Conservation (phyloP, 2,888 invertebrate species). For the Cabera pusaria region DNA sequence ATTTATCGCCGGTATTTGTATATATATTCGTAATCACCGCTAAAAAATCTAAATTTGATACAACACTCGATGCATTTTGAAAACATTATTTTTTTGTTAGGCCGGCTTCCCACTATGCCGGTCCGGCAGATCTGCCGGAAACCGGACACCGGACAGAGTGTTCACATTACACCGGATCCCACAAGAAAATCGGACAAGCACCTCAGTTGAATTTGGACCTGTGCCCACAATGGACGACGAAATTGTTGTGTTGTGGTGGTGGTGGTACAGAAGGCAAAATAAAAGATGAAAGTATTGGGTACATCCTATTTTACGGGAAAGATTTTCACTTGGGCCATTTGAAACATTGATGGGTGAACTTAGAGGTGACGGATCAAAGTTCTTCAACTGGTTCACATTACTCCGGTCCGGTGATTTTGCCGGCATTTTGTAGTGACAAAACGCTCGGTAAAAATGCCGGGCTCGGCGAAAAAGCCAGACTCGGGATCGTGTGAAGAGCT, state of each 20-base stretch:
- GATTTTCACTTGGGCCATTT: slow-evolving; percentile 36
- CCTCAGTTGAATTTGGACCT: background rate
- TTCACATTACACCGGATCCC: slow-evolving; percentile 5
- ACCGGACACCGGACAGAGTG: slow-evolving; percentile 37
- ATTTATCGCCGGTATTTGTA: too few relatives aligned
- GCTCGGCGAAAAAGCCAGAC: too few relatives aligned
- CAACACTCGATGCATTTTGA: too few relatives aligned
- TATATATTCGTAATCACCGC: too few relatives aligned
- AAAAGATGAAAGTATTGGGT: slow-evolving; percentile 23
- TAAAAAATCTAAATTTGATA: too few relatives aligned
- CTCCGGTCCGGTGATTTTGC: too few relatives aligned
- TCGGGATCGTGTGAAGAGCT: too few relatives aligned
- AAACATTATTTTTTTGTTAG: too few relatives aligned
- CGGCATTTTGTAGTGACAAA: too few relatives aligned
- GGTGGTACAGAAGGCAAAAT: slow-evolving; percentile 28
- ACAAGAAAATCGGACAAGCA: background rate
- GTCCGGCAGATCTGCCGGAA: slow-evolving; percentile 34
- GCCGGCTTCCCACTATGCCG: slow-evolving; percentile 11
- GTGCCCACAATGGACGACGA: slow-evolving; percentile 18
- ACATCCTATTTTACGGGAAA: slow-evolving; percentile 32
- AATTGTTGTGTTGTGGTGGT: slow-evolving; percentile 26
- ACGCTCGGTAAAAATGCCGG: too few relatives aligned
- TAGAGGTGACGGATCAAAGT: slow-evolving; percentile 32
- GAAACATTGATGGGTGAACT: slow-evolving; percentile 35
- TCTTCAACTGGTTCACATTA: too few relatives aligned